Conservation (phyloP, 2,888 invertebrate genomes). For the Sipunculus nudus region DNA sequence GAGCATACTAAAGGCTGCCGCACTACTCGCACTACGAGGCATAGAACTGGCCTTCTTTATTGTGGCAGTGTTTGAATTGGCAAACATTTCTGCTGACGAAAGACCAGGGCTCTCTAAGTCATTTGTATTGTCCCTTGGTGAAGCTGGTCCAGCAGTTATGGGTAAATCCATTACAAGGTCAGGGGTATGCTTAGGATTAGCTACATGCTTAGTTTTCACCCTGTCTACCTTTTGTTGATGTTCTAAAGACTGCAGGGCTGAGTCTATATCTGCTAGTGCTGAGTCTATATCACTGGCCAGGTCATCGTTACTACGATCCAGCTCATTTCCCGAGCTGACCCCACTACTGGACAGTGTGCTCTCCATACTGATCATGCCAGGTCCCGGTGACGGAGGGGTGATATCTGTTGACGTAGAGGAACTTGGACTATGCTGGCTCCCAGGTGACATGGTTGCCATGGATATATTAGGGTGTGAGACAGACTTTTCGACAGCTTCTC, state of each 20-base stretch:
- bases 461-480: conserved; percentile 50
- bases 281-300: conserved; percentile 59
- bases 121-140: conserved; percentile 49
- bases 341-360: no score
- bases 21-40: conserved; percentile 37
- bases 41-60: conserved; percentile 72
- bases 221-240: conserved; percentile 50
- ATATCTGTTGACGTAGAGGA: no score
- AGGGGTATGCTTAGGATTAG: conserved; percentile 49
- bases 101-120: conserved; percentile 53
- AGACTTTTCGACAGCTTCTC: conserved; percentile 43
- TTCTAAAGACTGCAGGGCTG: conserved; percentile 61
- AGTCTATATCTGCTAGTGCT: conserved; percentile 66
- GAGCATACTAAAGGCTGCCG: conserved; percentile 49
- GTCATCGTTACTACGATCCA: conserved; percentile 48
- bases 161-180: conserved; percentile 66
- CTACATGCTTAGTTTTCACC: not conserved
- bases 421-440: no score
- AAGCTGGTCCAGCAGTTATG: conserved; percentile 40
- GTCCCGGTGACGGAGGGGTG: no score
- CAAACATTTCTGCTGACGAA: conserved; percentile 80
- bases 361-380: no score
- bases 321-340: no score
- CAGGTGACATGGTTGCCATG: conserved; percentile 11
- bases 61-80: conserved; percentile 81